These are phyloP conservation scores for Polydrusus tereticollis DNA, from an alignment of 2,888 invertebrate genomes.

Conservation along the genomic window DNA sequence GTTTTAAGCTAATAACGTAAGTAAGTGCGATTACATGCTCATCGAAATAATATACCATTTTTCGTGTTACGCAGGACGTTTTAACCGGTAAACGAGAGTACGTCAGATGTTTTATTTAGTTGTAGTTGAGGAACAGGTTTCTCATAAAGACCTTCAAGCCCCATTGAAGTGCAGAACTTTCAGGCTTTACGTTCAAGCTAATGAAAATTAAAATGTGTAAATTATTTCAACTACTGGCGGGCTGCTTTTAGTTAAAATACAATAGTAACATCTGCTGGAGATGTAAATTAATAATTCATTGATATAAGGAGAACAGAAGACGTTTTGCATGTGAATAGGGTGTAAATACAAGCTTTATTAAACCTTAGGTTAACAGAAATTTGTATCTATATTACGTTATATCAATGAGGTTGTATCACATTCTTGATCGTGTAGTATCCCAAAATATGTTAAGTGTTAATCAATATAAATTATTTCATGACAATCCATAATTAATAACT, in stretches of 20 bases:
- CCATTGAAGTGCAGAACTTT: neutral
- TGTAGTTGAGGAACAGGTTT: neutral
- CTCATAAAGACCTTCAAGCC: neutral
- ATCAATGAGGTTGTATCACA: neutral
- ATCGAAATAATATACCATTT: too few relatives aligned
- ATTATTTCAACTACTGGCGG: neutral
- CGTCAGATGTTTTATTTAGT: neutral
- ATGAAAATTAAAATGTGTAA: neutral
- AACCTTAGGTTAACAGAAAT: neutral
- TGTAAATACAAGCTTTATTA: neutral
- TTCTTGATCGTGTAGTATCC: neutral
- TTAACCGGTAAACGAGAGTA: too few relatives aligned
- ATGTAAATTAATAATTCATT: constrained; percentile 4
- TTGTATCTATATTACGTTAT: neutral
- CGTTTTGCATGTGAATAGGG: neutral
- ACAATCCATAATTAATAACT: too few relatives aligned
- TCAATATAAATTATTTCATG: too few relatives aligned
- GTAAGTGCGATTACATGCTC: too few relatives aligned
- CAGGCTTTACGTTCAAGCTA: neutral
- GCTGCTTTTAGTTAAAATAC: neutral
- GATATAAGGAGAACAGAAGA: neutral
- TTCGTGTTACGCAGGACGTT: too few relatives aligned
- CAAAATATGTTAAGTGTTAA: neutral
- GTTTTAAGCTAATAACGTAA: too few relatives aligned
- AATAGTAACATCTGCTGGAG: neutral